Evolutionary conservation across 2,797 vertebrate species (phyloP), one percentile per base, ranked within the genome.

Genomic region (Muraenolepis orangiensis): DNA sequence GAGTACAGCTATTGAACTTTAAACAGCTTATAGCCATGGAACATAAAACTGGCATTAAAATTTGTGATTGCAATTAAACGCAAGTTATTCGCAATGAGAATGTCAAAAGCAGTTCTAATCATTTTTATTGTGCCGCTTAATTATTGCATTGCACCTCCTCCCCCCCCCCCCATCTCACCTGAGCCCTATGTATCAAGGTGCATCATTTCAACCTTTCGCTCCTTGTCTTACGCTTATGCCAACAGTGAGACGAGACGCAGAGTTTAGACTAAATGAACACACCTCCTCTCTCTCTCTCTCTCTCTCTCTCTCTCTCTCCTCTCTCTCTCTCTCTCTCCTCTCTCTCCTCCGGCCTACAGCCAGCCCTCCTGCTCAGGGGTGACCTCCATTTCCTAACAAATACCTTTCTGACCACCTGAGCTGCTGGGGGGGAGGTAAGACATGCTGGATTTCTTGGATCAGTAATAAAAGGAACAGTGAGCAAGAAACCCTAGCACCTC

Each of bases 81-180:
- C 85, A 92, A 94, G 92, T 93, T 93, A 93, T 92, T 93, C 84
- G 86, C 91, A 89, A 90, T 89, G 91, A 92, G 92, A 94, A 94
- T 94, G 93, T 95, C 93, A 95, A 91, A 94, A 93, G 93, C 92
- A 93, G 91, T 92, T 92, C 93, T 94, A 91, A 95, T 95, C 92
- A 94, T 93, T 95, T 94, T 94, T 94, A 94, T 93, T 93, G 91
- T 92, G 87, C 78, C 32, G 82, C 90, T 93, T 94, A 93, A 94
- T 94, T 93, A 93, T 93, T 92, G 91, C 86, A 85, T 87, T 87
- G 87, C 90, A 90, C 86, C 91, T 89, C 87, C 89, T 14, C 36
- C 10, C 6, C 40, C 40, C 40, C 40, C 40, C 13, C 40, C 12
- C 40, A 87, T 82, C 84, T 86, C 84, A 78, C 79, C 77, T 73